phyloP scores from a whole-genome alignment of 2,113 vertebrate species.

The Pollachius pollachius region DNA sequence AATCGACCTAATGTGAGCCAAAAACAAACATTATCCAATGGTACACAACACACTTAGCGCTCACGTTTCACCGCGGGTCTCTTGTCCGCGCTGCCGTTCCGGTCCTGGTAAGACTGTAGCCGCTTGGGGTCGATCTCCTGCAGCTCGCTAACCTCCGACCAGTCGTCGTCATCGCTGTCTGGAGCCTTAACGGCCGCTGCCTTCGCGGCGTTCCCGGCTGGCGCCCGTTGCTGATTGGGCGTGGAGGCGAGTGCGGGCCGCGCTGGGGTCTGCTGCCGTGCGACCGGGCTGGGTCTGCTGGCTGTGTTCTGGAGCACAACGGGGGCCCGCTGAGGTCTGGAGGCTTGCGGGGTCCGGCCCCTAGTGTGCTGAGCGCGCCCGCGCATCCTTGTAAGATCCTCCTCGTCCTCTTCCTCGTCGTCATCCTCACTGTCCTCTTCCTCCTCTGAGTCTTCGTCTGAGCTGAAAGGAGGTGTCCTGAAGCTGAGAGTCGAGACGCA shows the following conservation, averaged over 20 bases:
- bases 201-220: constrained; percentile 26
- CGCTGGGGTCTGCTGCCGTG: constrained; percentile 24
- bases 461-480: constrained; percentile 86
- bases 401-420: constrained; percentile 48
- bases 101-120: constrained; percentile 55
- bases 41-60: too few species aligned
- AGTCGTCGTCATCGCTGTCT: constrained; percentile 60
- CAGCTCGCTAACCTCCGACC: constrained; percentile 69
- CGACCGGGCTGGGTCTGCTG: constrained; percentile 21
- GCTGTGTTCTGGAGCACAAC: constrained; percentile 24
- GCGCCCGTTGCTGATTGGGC: constrained; percentile 12
- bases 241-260: not conserved
- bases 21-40: too few species aligned
- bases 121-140: constrained; percentile 62
- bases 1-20: too few species aligned
- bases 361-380: constrained; percentile 36
- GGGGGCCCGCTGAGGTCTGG: constrained; percentile 17
- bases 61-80: too few species aligned
- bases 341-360: constrained; percentile 25
- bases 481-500: constrained; percentile 17
- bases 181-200: constrained; percentile 41
- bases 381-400: not conserved
- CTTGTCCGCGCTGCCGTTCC: constrained; percentile 41
- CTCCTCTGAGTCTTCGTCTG: constrained; percentile 81
- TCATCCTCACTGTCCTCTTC: constrained; percentile 69